Evolutionary conservation across 2,888 invertebrate species (phyloP), one percentile per base, ranked within the genome.

Genomic region (Zelleria hepariella): DNA sequence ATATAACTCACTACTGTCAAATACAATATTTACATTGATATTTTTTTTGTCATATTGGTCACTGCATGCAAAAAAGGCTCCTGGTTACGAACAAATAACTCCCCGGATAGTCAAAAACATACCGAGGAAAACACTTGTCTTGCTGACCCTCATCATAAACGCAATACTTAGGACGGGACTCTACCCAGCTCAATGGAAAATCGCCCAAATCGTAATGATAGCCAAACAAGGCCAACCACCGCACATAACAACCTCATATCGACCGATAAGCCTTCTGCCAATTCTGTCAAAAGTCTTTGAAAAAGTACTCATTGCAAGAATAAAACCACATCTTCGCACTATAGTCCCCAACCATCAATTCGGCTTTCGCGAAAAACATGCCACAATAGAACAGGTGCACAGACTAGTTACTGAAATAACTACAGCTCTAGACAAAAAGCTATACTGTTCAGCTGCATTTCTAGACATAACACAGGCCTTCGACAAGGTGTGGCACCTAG

Each of bases 401-500:
- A n/a, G n/a, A n/a, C n/a, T n/a, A n/a, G n/a, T n/a, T n/a, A n/a
- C n/a, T n/a, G n/a, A 60, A 64, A 65, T 63, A 3, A 61, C 53
- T 23, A 32, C 24, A 6, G 55, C 26, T 27, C 15, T 63, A 10
- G 63, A 65, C 47, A 51, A 60, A 49, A 65, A 62, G 59, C 20
- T n/a, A n/a, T 64, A 64, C 61, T 66, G 65, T 58, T 57, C 61
- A 5, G 62, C 61, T 5, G 63, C 61, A n/a, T 66, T 65, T 32
- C 56, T 65, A 8, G 64, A 66, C 25, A 59, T 65, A 48, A 54
- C 59, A 5, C 65, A 68, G 51, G 64, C 66, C 27, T 67, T 67
- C 53, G 66, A 67, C 48, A 66, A 63, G 57, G 66, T 67, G 15
- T 67, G 65, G 62, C 65, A 66, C 42, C 51, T 58, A 47, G 65